These are phyloP conservation scores for Drosophila elegans DNA, from an alignment of 1,140 invertebrate genomes.

Conservation along the genomic window DNA sequence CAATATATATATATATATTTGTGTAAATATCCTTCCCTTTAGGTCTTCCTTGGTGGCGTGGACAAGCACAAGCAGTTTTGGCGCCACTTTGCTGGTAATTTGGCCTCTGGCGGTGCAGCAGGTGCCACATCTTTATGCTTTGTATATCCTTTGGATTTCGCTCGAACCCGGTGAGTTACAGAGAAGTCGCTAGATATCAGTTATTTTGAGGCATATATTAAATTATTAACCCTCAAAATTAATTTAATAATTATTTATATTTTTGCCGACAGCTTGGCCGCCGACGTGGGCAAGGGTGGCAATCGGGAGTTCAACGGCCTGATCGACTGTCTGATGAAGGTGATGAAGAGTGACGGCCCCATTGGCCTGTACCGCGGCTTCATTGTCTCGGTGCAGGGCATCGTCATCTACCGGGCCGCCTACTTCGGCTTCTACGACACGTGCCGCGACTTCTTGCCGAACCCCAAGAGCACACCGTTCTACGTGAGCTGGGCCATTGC, in stretches of 20 bases:
- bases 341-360: constrained; percentile 93
- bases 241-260: neutral
- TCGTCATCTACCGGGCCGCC: constrained; percentile 94
- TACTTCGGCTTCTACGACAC: constrained; percentile 95
- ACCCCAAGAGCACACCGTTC: constrained; percentile 93
- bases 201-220: no score
- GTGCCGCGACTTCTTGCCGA: constrained; percentile 92
- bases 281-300: constrained; percentile 92
- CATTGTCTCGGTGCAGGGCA: constrained; percentile 95
- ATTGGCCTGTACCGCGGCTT: constrained; percentile 96
- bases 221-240: neutral
- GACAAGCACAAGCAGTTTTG: constrained; percentile 94
- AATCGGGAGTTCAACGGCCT: constrained; percentile 94
- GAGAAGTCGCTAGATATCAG: no score
- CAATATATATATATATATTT: neutral
- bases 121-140: constrained; percentile 96
- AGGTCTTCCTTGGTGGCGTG: constrained; percentile 87
- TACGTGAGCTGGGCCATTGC: constrained; percentile 78
- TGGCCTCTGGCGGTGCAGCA: constrained; percentile 96
- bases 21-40: neutral
- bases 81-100: constrained; percentile 93
- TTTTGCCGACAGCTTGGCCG: constrained; percentile 86
- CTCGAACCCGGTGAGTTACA: constrained; percentile 89
- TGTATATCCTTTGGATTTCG: constrained; percentile 97
- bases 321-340: constrained; percentile 93